Evolutionary conservation across 2,113 vertebrate species (phyloP), one percentile per base, ranked within the genome.

Genomic region (Otus sunia): DNA sequence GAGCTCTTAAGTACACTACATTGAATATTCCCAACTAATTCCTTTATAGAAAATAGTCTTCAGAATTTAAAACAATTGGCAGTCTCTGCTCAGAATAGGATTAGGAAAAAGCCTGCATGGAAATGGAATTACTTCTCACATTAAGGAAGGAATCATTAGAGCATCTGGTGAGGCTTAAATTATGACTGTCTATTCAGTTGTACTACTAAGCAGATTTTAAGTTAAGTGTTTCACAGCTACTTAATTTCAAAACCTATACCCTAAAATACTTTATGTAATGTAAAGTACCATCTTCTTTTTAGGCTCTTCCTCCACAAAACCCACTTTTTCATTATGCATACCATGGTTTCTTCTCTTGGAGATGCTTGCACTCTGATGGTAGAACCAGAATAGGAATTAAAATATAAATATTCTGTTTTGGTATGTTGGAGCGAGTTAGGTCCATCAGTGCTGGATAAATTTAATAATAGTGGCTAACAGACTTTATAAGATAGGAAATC

Each of bases 61-160:
- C 55, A 71, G 75, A 77, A 88, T 86, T 90, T 73, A 72, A 90
- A 97, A 94, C 88, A 96, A 97, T 21, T 88, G 92, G n/a, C 76
- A 82, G 85, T 41, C 80, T 90, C 86, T 75, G 68, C 74, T 95
- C 80, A 72, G 90, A 93, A 94, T 1, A 92, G 71, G 92, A 95
- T 97, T 94, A 90, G 45, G 50, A 75, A 93, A 96, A 96, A 94
- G 58, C 66, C 74, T 90, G 71, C 60, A 56, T 60, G 86, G 85
- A 96, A 96, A 94, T 69, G 68, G 92, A 96, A 94, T 95, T 95
- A 94, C 86, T 95, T 95, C 78, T 96, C 92, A 95, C 94, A 92
- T 88, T 94, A 96, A 94, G 75, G 59, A 86, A 91, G 74, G 78
- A 92, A 84, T 94, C 88, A 92, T 88, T 60, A 96, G 74, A 96